These are phyloP conservation scores for Cryptoprocta ferox DNA, from an alignment of 2,797 vertebrate genomes.

Conservation along the genomic window DNA sequence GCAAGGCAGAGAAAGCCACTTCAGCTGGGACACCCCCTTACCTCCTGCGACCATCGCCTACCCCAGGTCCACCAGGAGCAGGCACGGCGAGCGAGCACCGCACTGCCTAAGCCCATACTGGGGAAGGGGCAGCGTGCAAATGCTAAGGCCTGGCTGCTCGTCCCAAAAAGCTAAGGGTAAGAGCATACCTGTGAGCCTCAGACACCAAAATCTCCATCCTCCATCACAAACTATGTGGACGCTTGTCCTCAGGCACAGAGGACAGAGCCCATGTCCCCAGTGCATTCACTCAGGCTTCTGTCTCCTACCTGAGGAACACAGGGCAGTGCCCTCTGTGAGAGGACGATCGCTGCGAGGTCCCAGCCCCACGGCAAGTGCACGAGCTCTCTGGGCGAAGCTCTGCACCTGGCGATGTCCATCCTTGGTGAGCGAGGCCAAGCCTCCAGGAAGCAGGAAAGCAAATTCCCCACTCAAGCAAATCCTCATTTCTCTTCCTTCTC, in stretches of 20 bases:
- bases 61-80: too few species aligned
- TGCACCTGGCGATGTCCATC: too few species aligned
- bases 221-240: background rate
- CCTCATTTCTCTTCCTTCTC: background rate
- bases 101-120: background rate
- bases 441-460: background rate
- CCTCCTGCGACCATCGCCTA: background rate
- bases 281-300: background rate
- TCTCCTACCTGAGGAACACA: background rate
- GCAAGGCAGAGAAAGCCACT: background rate
- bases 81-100: too few species aligned
- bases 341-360: fast-evolving
- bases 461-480: background rate
- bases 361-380: fast-evolving
- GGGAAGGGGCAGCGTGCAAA: fast-evolving
- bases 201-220: background rate
- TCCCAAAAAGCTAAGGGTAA: background rate
- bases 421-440: background rate
- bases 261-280: background rate
- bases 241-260: background rate
- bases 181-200: background rate
- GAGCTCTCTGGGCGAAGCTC: background rate
- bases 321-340: background rate
- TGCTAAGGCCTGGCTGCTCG: background rate
- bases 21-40: background rate